phyloP scores from a whole-genome alignment of 2,113 vertebrate species.

The Saguinus midas region DNA sequence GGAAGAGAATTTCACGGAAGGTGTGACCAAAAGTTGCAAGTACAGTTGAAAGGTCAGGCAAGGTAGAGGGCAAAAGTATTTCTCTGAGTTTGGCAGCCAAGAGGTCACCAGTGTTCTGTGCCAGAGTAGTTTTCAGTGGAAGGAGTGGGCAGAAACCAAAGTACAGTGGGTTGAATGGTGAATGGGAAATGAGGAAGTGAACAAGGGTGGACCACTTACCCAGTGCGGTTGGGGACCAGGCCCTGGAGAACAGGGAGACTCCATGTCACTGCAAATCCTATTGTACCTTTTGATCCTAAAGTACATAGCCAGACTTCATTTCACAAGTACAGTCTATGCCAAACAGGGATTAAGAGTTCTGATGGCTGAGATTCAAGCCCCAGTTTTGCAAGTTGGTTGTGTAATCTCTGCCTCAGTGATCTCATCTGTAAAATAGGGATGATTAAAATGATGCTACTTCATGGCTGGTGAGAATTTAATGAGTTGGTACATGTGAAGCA shows the following conservation, averaged over 20 bases:
- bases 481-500: neutral
- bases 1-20: neutral
- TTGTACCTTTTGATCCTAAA: neutral
- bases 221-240: neutral
- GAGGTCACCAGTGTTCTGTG: neutral
- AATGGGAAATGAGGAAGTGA: slow-evolving; percentile 8
- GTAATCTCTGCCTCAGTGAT: neutral
- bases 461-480: neutral
- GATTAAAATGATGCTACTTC: neutral
- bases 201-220: neutral
- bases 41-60: neutral
- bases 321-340: neutral
- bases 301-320: neutral
- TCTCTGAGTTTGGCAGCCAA: neutral
- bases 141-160: slow-evolving; percentile 38
- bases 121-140: neutral
- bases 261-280: neutral
- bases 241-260: neutral
- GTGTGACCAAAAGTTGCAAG: neutral
- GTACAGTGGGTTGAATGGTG: neutral
- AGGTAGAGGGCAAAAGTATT: neutral
- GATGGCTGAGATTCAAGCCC: neutral
- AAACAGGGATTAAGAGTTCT: neutral
- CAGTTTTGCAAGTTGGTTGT: neutral
- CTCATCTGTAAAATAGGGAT: neutral